Evolutionary conservation across 2,113 vertebrate species (phyloP).

Genomic region (Platysternon megacephalum): DNA sequence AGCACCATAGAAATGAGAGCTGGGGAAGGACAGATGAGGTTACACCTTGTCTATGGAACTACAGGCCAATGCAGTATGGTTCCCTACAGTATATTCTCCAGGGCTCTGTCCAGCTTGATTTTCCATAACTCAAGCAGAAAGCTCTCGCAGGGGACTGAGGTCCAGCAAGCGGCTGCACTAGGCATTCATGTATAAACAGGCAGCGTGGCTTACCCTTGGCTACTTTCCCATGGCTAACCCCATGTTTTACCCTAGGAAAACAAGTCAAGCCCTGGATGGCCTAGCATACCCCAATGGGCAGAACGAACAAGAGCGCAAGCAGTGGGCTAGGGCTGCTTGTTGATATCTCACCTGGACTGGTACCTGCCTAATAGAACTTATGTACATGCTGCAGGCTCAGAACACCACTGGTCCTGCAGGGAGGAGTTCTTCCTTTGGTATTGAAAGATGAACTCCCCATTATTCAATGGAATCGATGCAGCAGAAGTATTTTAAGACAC

Average conservation of each 20-base stretch:
- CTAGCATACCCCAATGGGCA: neutral
- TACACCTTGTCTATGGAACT: neutral
- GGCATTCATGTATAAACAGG: neutral
- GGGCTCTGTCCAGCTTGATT: neutral
- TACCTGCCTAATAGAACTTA: neutral
- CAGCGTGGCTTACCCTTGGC: accelerated
- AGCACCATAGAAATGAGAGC: neutral
- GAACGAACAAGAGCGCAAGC: neutral
- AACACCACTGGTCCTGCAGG: neutral
- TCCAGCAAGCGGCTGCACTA: neutral
- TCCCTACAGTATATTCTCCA: neutral
- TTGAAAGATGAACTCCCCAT: neutral
- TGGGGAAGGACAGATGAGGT: neutral
- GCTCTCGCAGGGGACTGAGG: neutral
- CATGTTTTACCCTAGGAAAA: too few species aligned
- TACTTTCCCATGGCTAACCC: accelerated
- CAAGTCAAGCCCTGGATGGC: neutral
- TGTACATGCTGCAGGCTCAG: neutral
- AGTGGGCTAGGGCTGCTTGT: neutral
- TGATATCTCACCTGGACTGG: neutral
- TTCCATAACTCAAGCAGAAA: neutral
- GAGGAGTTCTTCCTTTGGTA: neutral
- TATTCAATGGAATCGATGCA: neutral
- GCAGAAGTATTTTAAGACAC: neutral
- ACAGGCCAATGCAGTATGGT: too few species aligned